Base-by-base conservation (phyloP, 2,888 invertebrate species). In the Pyrgus malvae region DNA sequence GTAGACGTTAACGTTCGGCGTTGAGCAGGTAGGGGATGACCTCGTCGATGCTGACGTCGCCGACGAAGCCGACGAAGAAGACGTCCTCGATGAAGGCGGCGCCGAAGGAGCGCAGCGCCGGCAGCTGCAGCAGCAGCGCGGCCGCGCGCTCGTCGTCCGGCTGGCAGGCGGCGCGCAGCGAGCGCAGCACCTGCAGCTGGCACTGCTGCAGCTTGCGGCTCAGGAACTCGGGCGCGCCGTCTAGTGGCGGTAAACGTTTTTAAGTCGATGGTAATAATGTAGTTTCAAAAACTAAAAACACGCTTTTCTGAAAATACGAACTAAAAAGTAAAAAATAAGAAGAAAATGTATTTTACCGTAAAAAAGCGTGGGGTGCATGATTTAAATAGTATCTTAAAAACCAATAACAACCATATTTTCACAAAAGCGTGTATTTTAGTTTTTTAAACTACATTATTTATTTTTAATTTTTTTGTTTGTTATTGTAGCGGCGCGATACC, bases 21-120 rank as follows among this genome's bases (percentile, higher is more conserved):
- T 82, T 94, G 65, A 99, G 92, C 74, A 99, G 95, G 70, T 95
- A 97, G 21, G 98, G 98, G 80, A 99, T 96, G 66, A 99, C 96
- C 74, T 96, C 97, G 74, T 99, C 98, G 57, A 99, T 98, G 86
- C 97, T 97, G 67, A 99, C 96, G 79, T 95, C 96, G 3, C 98
- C 98, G 42, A 98, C 94, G 59, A 98, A 92, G 46, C 96, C 97
- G 2, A 97, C 95, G 76, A 98, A 98, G 91, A 98, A 98, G 50
- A 98, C 91, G 74, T 98, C 98, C 80, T 98, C 98, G 49, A 98
- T 91, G 58, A 96, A 92, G 9, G 93, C 87, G 1, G 95, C 94
- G 54, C 95, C 93, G 75, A 95, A 93, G 63, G 93, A 92, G 63
- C 95, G 91, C 17, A 96, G 81, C 3, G 94, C 93, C 0, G 95